A percentile compares a stretch with the other conserved stretches of the same genome.
Evolutionary conservation across 1,140 invertebrate species (phyloP).

Genomic region (Cheumatopsyche charites): DNA sequence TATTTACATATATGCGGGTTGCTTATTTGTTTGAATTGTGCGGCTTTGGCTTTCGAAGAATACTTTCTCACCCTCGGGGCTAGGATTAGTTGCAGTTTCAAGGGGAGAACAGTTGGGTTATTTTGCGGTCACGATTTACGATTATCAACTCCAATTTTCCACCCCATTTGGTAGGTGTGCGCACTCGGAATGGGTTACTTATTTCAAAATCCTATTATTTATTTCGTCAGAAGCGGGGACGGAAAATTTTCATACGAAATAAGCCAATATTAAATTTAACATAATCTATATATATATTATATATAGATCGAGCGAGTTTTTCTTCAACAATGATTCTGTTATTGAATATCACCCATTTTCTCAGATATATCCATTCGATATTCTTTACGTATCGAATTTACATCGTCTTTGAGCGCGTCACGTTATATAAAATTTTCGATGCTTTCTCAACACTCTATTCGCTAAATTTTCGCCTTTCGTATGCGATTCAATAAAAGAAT

Average conservation of each 20-base stretch:
- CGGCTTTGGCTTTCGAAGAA: not conserved
- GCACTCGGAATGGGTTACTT: not conserved
- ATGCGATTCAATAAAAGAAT: too few species aligned
- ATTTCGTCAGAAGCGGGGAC: not conserved
- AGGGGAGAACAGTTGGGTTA: slow-evolving; percentile 33
- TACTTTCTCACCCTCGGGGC: slow-evolving; percentile 16
- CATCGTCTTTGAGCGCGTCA: too few species aligned
- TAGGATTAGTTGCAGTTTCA: slow-evolving; percentile 22
- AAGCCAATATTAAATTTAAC: too few species aligned
- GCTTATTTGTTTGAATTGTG: not conserved
- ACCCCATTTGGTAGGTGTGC: slow-evolving; percentile 36
- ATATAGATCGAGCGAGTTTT: too few species aligned
- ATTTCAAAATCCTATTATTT: slow-evolving; percentile 14
- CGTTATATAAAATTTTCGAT: too few species aligned
- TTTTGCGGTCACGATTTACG: slow-evolving; percentile 46
- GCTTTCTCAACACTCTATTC: slow-evolving; percentile 26
- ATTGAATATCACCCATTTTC: not conserved
- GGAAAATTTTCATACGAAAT: too few species aligned
- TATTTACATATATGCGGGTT: too few species aligned
- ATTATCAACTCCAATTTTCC: slow-evolving; percentile 46
- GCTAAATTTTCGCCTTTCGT: not conserved
- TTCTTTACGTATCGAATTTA: not conserved
- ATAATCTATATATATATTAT: too few species aligned
- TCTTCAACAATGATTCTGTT: too few species aligned
- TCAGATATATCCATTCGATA: not conserved